Conservation (phyloP, 2,888 invertebrate genomes). For the Caenorhabditis sp. region DNA sequence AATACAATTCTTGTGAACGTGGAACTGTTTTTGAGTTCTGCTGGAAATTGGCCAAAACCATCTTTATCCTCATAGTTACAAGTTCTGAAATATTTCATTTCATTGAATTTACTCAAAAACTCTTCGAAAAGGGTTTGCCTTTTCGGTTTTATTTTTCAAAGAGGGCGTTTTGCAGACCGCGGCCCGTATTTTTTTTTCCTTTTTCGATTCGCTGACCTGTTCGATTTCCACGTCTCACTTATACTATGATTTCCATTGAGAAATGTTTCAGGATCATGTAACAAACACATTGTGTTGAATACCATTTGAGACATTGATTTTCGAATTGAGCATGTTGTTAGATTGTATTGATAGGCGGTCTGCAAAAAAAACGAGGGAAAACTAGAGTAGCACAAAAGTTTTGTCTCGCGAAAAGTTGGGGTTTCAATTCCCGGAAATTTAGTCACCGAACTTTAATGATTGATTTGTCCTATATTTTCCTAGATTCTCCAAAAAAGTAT, state of each 20-base stretch:
- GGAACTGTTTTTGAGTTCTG: neutral
- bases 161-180: too few species aligned
- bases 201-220: neutral
- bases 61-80: neutral
- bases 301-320: constrained; percentile 25
- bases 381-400: too few species aligned
- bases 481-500: too few species aligned
- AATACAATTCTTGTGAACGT: constrained; percentile 12
- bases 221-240: constrained; percentile 10
- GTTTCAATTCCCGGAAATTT: too few species aligned
- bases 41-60: neutral
- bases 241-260: neutral
- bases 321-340: constrained; percentile 12
- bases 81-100: too few species aligned
- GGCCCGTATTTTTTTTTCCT: neutral
- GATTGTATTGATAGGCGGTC: constrained; percentile 10
- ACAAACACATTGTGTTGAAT: constrained; percentile 17
- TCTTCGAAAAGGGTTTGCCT: too few species aligned
- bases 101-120: too few species aligned
- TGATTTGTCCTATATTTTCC: too few species aligned
- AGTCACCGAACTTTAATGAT: too few species aligned
- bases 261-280: constrained; percentile 13
- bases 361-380: constrained; percentile 1
- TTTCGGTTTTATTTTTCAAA: too few species aligned
- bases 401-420: too few species aligned